These are phyloP conservation scores for Listronotus oregonensis DNA, from an alignment of 1,140 invertebrate genomes.

Conservation along the genomic window DNA sequence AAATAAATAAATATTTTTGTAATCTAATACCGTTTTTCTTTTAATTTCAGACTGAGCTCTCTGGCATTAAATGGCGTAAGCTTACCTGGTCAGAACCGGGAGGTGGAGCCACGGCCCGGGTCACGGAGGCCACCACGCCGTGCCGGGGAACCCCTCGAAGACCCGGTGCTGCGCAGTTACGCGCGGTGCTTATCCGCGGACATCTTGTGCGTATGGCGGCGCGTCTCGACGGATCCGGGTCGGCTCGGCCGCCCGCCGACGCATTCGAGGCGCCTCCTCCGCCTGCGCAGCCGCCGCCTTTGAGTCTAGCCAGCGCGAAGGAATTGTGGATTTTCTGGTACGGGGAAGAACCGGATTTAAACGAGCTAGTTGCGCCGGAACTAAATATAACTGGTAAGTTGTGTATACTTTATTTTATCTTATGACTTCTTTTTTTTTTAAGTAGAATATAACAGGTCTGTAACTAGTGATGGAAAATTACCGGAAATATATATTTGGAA, in stretches of 20 bases:
- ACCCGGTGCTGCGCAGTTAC: slow-evolving; percentile 92
- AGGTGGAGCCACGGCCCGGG: slow-evolving; percentile 57
- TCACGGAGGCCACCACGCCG: slow-evolving; percentile 51
- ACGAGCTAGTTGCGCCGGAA: slow-evolving; percentile 78
- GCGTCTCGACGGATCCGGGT: slow-evolving; percentile 62
- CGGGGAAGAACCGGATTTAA: slow-evolving; percentile 92
- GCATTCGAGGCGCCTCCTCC: slow-evolving; percentile 65
- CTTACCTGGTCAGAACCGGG: slow-evolving; percentile 79
- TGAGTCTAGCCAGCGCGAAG: slow-evolving; percentile 81
- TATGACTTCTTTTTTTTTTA: not conserved
- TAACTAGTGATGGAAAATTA: no score
- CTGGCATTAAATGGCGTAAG: slow-evolving; percentile 99
- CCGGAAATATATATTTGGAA: no score
- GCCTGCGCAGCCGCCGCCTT: slow-evolving; percentile 65
- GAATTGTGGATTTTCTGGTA: slow-evolving; percentile 99
- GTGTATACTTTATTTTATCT: not conserved
- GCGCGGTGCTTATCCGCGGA: slow-evolving; percentile 91
- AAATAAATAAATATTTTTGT: not conserved
- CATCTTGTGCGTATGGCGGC: slow-evolving; percentile 95
- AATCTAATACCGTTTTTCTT: slow-evolving; percentile 40
- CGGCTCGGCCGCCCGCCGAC: slow-evolving; percentile 63
- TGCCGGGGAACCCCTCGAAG: slow-evolving; percentile 77
- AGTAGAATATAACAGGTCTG: no score
- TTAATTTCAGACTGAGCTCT: slow-evolving; percentile 87
- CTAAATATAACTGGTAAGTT: slow-evolving; percentile 58